These are phyloP conservation scores for Drosophila equinoxialis DNA, from an alignment of 1,140 invertebrate genomes.

Conservation along the genomic window DNA sequence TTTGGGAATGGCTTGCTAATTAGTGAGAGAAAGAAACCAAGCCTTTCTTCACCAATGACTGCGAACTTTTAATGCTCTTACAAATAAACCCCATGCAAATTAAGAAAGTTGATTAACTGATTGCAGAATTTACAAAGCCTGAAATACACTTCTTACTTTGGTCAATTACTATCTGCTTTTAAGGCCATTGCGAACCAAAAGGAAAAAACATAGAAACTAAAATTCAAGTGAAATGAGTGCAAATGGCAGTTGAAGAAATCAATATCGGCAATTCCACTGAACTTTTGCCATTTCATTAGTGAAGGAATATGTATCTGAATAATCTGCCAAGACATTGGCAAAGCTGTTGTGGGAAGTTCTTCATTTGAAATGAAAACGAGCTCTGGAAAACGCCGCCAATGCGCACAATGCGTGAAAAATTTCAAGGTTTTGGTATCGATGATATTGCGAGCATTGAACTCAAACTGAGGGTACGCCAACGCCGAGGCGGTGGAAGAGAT, in stretches of 20 bases:
- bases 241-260: background rate
- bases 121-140: too few relatives aligned
- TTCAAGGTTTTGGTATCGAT: constrained; percentile 5
- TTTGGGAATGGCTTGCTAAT: constrained; percentile 4
- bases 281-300: too few relatives aligned
- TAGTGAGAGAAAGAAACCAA: background rate
- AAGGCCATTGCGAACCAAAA: too few relatives aligned
- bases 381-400: background rate
- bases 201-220: too few relatives aligned
- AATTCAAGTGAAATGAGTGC: too few relatives aligned
- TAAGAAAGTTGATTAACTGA: too few relatives aligned
- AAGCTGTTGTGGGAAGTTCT: background rate
- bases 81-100: background rate
- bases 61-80: background rate
- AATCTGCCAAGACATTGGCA: background rate
- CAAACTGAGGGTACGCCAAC: background rate
- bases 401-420: background rate
- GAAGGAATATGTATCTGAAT: background rate
- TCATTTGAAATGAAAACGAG: background rate
- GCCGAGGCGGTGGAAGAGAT: background rate
- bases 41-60: too few relatives aligned
- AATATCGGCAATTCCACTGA: background rate
- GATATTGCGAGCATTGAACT: constrained; percentile 9
- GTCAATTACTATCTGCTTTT: too few relatives aligned
- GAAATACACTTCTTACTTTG: too few relatives aligned